Evolutionary conservation across 1,140 invertebrate species (phyloP), one percentile per base, ranked within the genome.

Genomic region (Penaeus chinensis): DNA sequence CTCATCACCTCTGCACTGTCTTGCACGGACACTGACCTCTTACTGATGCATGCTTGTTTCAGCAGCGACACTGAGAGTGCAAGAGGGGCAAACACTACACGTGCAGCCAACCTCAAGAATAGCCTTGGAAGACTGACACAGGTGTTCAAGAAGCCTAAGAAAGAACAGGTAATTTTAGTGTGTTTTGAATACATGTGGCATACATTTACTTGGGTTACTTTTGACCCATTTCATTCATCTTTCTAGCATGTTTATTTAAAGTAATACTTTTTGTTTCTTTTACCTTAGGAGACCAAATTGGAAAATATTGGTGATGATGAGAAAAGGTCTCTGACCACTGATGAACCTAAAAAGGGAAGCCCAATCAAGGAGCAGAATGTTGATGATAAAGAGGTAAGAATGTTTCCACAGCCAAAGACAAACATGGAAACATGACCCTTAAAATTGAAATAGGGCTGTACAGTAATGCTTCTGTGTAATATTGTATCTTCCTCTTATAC

Each of bases 1-100:
- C 54, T 54, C 54, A 54, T 54, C 54, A 54, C 54, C 54, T 54
- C 54, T 54, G 54, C 54, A 54, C 54, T 54, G 54, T 54, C 11
- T 62, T 32, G 11, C 63, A 32, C 54, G 22, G 22, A 61, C 81
- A 87, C 87, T 88, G 82, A 88, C 82, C 82, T 78, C 42, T 76
- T 82, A 84, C 87, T 88, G 82, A 88, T 82, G 82, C 87, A 79
- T 81, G 82, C 82, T 84, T 88, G 87, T 88, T 88, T 82, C 87
- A 88, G 87, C 87, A 88, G 87, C 27, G 87, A 88, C 87, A 88
- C 87, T n/a, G 87, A 88, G 65, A 88, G 87, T 81, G 87, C 87
- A 54, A 79, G 87, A 84, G 87, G 87, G 54, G 47, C 80, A 20
- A 78, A 42, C 47, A 66, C 87, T 16, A 69, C n/a, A 61, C 87